phyloP scores from a whole-genome alignment of 2,797 vertebrate species.

The Aratinga solstitialis region DNA sequence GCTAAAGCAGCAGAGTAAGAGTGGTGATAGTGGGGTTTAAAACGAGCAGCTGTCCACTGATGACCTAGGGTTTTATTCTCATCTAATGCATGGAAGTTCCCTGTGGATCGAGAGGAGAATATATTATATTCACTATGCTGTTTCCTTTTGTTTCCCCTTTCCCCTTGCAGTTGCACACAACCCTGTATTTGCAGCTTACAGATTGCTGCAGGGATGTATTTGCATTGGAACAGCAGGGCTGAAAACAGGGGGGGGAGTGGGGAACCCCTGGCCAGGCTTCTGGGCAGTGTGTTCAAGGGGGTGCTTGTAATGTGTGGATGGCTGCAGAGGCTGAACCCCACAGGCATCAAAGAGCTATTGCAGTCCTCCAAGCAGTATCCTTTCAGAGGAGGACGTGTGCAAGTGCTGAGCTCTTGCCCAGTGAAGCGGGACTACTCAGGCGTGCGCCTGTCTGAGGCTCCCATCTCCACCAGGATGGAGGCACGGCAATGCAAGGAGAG shows the following conservation, averaged over 20 bases:
- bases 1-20: neutral
- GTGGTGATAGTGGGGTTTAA: neutral
- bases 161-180: neutral
- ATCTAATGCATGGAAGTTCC: conserved; percentile 35
- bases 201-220: neutral
- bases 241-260: neutral
- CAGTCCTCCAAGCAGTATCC: neutral
- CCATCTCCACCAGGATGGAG: neutral
- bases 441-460: neutral
- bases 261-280: neutral
- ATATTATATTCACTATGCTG: neutral
- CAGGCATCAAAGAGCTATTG: neutral
- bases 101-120: conserved; percentile 35
- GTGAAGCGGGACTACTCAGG: neutral
- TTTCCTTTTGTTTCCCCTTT: conserved; percentile 48
- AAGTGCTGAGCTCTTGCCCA: neutral
- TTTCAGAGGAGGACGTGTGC: rapidly evolving
- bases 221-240: neutral
- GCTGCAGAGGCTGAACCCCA: neutral
- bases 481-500: neutral
- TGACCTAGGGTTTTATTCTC: neutral
- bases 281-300: neutral
- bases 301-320: neutral
- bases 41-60: neutral
- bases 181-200: neutral